These are phyloP conservation scores for Engraulis encrasicolus DNA, from an alignment of 2,113 vertebrate genomes.

Conservation along the genomic window DNA sequence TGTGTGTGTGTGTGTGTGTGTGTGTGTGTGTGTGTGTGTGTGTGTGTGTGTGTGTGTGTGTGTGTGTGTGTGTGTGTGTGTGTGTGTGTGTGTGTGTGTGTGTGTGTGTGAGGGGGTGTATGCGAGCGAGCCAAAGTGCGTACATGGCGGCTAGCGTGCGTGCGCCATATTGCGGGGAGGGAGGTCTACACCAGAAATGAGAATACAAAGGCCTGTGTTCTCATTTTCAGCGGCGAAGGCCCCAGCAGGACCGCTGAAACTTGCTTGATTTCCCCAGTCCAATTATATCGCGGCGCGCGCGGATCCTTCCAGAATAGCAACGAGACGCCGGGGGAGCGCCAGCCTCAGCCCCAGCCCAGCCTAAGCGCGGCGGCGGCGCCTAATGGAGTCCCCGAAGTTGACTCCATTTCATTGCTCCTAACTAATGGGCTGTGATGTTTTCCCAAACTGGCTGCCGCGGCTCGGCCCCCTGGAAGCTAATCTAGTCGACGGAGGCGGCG, in stretches of 20 bases:
- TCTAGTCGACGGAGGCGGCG: slow-evolving; percentile 69
- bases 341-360: too few relatives aligned
- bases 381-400: slow-evolving; percentile 96
- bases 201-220: slow-evolving; percentile 77
- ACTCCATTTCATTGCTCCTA: slow-evolving; percentile 90
- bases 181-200: slow-evolving; percentile 47
- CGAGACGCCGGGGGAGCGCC: slow-evolving; percentile 82
- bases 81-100: too few relatives aligned
- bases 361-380: slow-evolving; percentile 70
- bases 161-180: too few relatives aligned
- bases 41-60: too few relatives aligned
- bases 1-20: slow-evolving; percentile 5
- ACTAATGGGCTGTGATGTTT: slow-evolving; percentile 95
- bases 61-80: too few relatives aligned
- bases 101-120: too few relatives aligned
- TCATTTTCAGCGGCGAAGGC: slow-evolving; percentile 81
- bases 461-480: slow-evolving; percentile 80
- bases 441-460: slow-evolving; percentile 85
- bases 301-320: slow-evolving; percentile 84
- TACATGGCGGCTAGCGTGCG: too few relatives aligned
- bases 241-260: slow-evolving; percentile 85
- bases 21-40: slow-evolving; percentile 48
- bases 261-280: slow-evolving; percentile 93
- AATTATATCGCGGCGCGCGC: slow-evolving; percentile 90
- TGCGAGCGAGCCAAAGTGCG: too few relatives aligned